Evolutionary conservation across 2,797 vertebrate genomes (phyloP).

Genomic region (Distichodus sexfasciatus): DNA sequence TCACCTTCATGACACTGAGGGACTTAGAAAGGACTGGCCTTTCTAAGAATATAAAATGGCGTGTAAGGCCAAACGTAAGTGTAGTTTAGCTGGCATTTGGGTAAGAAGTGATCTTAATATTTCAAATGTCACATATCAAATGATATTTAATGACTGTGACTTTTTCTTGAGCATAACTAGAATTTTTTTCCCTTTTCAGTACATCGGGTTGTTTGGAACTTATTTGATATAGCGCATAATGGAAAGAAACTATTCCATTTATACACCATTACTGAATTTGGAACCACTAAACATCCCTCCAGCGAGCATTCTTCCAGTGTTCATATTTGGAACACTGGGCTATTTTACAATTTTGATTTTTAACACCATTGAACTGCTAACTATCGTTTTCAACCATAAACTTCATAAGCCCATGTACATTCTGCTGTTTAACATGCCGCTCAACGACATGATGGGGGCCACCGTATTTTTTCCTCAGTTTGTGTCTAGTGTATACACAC

Average conservation of each 20-base stretch:
- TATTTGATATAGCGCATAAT: not conserved
- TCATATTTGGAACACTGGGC: conserved; percentile 53
- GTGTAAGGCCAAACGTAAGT: too few relatives aligned
- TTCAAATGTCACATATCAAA: conserved; percentile 68
- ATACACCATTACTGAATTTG: conserved; percentile 41
- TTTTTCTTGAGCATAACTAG: conserved; percentile 29
- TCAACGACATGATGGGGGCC: conserved; percentile 64
- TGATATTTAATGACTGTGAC: too few relatives aligned
- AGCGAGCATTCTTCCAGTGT: conserved; percentile 51
- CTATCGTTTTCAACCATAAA: conserved; percentile 53
- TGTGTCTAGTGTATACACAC: conserved; percentile 53
- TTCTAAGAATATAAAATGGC: too few relatives aligned
- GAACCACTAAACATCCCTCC: conserved; percentile 43
- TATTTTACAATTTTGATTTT: conserved; percentile 59
- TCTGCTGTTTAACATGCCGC: conserved; percentile 63
- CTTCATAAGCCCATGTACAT: too few relatives aligned
- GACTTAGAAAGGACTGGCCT: too few relatives aligned
- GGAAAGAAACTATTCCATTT: conserved; percentile 11
- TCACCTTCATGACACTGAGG: too few relatives aligned
- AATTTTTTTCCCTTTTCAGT: too few relatives aligned
- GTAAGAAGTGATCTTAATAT: conserved; percentile 43
- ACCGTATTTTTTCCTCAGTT: conserved; percentile 67
- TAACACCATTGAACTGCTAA: conserved; percentile 56
- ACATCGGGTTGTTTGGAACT: too few relatives aligned
- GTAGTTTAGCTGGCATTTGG: too few relatives aligned